Conservation (phyloP, 2,888 invertebrate genomes). For the Argynnis bischoffii region DNA sequence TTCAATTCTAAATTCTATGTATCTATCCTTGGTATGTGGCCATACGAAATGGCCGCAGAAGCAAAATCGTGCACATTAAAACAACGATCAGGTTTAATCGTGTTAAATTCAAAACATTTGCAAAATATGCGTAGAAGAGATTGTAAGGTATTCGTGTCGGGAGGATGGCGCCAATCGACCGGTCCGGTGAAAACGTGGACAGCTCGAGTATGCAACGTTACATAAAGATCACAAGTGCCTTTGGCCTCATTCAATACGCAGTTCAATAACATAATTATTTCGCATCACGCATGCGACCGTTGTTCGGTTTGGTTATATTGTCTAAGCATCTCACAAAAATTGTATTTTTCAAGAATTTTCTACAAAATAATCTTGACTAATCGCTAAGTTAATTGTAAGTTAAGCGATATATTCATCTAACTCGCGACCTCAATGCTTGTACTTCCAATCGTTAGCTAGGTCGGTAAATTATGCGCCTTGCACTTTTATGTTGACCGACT, state of each 20-base stretch:
- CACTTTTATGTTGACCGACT: too few relatives aligned
- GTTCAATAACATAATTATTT: conserved; percentile 38
- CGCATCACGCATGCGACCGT: conserved; percentile 15
- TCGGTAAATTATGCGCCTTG: neutral
- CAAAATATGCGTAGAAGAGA: conserved; percentile 36
- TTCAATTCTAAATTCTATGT: too few relatives aligned
- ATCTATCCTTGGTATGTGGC: too few relatives aligned
- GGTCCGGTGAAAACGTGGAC: conserved; percentile 29
- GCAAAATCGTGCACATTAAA: conserved; percentile 19
- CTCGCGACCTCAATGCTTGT: conserved; percentile 13
- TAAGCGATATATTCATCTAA: conserved; percentile 18
- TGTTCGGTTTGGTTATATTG: neutral
- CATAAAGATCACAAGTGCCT: conserved; percentile 43
- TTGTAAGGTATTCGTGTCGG: conserved; percentile 38
- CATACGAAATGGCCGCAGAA: too few relatives aligned
- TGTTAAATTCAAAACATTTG: conserved; percentile 27
- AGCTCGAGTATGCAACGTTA: conserved; percentile 30
- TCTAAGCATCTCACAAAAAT: neutral
- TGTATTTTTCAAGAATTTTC: conserved; percentile 12
- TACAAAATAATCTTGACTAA: neutral
- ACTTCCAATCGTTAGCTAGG: conserved; percentile 4
- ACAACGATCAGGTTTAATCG: conserved; percentile 15
- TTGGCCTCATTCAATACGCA: conserved; percentile 42
- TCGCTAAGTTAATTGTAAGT: conserved; percentile 2
- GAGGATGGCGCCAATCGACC: conserved; percentile 38